Percentiles rank a stretch among this genome's conserved stretches.
These are phyloP conservation scores for Trichonephila clavata DNA, from an alignment of 1,140 invertebrate species.

Conservation along the genomic window DNA sequence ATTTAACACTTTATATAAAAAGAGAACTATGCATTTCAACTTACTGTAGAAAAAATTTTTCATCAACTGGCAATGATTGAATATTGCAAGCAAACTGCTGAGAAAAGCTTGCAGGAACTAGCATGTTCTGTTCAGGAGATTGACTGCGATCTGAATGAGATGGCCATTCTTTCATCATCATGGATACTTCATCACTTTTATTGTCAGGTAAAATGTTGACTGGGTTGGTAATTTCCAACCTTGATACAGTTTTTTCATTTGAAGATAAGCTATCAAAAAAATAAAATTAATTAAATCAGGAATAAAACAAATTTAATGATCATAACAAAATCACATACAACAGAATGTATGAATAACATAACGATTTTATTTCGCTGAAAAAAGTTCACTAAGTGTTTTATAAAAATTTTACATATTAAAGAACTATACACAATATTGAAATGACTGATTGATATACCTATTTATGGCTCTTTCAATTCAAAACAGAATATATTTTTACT, in stretches of 20 bases:
- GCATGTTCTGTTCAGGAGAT: conserved; percentile 21
- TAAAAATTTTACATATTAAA: too few relatives aligned
- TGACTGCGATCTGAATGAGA: not conserved
- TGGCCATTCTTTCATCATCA: conserved; percentile 48
- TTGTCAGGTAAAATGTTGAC: not conserved
- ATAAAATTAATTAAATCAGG: not conserved
- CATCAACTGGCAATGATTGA: conserved; percentile 32
- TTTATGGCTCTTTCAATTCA: too few relatives aligned
- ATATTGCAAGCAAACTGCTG: conserved; percentile 55
- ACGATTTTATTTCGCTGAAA: too few relatives aligned
- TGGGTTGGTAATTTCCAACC: not conserved
- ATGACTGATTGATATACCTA: too few relatives aligned
- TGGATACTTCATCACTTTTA: conserved; percentile 17
- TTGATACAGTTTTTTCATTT: conserved; percentile 7
- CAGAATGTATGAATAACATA: too few relatives aligned
- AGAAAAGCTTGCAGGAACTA: conserved; percentile 31
- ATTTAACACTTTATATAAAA: not conserved
- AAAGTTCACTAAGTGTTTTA: too few relatives aligned
- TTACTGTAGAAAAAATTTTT: conserved; percentile 61
- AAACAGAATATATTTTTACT: too few relatives aligned
- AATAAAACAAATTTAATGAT: not conserved
- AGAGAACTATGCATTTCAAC: not conserved
- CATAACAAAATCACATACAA: too few relatives aligned
- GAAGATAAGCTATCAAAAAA: not conserved
- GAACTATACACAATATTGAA: too few relatives aligned